These are phyloP conservation scores for Hippasteria phrygiana DNA, from an alignment of 53 echinoderm and acorn worm genomes.

Conservation along the genomic window DNA sequence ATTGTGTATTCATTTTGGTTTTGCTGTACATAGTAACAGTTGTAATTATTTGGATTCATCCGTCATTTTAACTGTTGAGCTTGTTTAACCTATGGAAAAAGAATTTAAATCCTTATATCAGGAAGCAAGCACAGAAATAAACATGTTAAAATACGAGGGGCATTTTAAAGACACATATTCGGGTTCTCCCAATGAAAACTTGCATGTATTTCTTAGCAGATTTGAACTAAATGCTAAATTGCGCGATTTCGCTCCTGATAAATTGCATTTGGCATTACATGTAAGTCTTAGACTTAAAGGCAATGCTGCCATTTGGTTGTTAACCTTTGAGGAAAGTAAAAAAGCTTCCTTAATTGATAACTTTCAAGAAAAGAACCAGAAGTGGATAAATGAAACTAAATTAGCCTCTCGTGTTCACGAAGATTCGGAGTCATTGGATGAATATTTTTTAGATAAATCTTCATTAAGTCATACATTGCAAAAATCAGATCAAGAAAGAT, in stretches of 20 bases:
- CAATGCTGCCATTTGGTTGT: conserved; percentile 44
- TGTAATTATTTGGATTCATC: not conserved
- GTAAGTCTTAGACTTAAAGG: conserved; percentile 41
- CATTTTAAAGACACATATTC: conserved; percentile 40
- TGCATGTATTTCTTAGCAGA: conserved; percentile 42
- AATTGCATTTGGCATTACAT: conserved; percentile 41
- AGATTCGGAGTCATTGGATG: conserved; percentile 37
- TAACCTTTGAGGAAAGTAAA: conserved; percentile 17
- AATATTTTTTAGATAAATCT: conserved; percentile 44
- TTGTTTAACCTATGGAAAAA: conserved; percentile 15
- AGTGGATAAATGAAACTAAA: conserved; percentile 38
- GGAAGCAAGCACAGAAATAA: not conserved
- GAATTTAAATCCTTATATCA: not conserved
- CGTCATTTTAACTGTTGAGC: not conserved
- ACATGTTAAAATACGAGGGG: conserved; percentile 36
- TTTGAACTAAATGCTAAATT: conserved; percentile 47
- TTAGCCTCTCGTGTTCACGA: conserved; percentile 27
- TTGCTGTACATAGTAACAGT: not conserved
- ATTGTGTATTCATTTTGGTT: not conserved
- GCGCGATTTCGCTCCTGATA: conserved; percentile 31
- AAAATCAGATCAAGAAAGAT: conserved; percentile 29
- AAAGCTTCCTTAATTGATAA: conserved; percentile 38
- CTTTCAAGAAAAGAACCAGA: too few species aligned
- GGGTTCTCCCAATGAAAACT: conserved; percentile 22
- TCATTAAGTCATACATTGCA: conserved; percentile 31